These are phyloP conservation scores for Aspidoscelis tigris DNA, from an alignment of 2,113 vertebrate genomes.

Conservation along the genomic window DNA sequence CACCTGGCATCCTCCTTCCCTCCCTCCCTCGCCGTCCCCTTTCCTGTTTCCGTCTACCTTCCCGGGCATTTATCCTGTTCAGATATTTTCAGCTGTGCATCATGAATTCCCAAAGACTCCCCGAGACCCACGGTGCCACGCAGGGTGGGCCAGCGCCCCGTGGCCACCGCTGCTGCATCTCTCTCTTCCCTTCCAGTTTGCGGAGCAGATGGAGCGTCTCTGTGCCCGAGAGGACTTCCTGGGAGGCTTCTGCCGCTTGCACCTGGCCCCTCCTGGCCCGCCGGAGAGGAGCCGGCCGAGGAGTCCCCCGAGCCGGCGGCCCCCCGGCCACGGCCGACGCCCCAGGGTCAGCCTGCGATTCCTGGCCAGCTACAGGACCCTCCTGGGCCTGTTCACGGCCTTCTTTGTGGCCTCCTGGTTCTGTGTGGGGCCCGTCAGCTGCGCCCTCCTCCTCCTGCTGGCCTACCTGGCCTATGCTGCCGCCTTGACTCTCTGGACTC, in stretches of 20 bases:
- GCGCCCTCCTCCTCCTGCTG: conserved; percentile 76
- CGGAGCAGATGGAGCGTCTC: conserved; percentile 80
- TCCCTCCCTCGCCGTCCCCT: too few species aligned
- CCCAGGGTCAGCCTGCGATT: conserved; percentile 87
- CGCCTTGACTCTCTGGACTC: conserved; percentile 76
- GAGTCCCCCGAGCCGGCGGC: conserved; percentile 68
- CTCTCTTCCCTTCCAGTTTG: conserved; percentile 77
- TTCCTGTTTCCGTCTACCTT: too few species aligned
- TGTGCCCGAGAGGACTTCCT: conserved; percentile 87
- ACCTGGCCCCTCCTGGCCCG: conserved; percentile 68
- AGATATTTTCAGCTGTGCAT: too few species aligned
- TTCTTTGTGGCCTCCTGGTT: conserved; percentile 82
- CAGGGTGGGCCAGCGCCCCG: too few species aligned
- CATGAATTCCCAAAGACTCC: too few species aligned
- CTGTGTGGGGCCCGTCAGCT: conserved; percentile 77
- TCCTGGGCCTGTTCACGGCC: conserved; percentile 77
- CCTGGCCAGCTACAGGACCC: conserved; percentile 89
- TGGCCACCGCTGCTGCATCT: background rate
- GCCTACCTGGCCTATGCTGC: conserved; percentile 80
- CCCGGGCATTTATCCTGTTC: too few species aligned
- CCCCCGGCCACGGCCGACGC: conserved; percentile 14
- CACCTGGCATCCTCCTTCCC: too few species aligned
- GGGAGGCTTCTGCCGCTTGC: conserved; percentile 85
- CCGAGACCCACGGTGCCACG: too few species aligned
- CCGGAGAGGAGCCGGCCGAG: conserved; percentile 38